phyloP scores from a whole-genome alignment of 2,797 vertebrate species.

The Eidolon dupreanum region DNA sequence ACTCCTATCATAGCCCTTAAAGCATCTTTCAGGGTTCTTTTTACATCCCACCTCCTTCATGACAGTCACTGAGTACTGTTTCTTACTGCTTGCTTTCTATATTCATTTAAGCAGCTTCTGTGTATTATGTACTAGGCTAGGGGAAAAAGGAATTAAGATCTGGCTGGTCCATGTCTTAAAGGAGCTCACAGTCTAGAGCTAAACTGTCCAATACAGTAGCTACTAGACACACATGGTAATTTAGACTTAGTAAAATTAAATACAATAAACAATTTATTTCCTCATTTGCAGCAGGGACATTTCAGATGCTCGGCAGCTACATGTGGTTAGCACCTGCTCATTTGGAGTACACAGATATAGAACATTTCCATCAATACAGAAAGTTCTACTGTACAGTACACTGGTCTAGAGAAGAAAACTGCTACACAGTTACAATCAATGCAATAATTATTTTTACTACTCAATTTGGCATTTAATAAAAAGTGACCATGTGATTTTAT shows the following conservation, averaged over 20 bases:
- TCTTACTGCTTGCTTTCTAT: not conserved
- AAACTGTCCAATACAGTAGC: not conserved
- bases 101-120: not conserved
- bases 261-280: not conserved
- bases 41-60: not conserved
- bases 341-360: not conserved
- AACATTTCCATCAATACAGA: not conserved
- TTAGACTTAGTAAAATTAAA: not conserved
- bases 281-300: not conserved
- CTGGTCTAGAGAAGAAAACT: not conserved
- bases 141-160: not conserved
- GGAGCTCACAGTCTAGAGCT: not conserved
- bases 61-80: not conserved
- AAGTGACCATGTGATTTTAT: slow-evolving; percentile 8
- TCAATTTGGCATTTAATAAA: slow-evolving; percentile 39
- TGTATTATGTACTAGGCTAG: not conserved
- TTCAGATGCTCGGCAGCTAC: not conserved
- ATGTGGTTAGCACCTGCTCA: not conserved
- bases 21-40: not conserved
- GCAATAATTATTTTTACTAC: not conserved
- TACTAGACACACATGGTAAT: not conserved
- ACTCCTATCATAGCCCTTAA: not conserved
- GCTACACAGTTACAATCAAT: not conserved
- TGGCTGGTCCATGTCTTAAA: not conserved
- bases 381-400: not conserved